Base-by-base conservation (phyloP, 1,140 invertebrate genomes). In the Zaprionus inermis region DNA sequence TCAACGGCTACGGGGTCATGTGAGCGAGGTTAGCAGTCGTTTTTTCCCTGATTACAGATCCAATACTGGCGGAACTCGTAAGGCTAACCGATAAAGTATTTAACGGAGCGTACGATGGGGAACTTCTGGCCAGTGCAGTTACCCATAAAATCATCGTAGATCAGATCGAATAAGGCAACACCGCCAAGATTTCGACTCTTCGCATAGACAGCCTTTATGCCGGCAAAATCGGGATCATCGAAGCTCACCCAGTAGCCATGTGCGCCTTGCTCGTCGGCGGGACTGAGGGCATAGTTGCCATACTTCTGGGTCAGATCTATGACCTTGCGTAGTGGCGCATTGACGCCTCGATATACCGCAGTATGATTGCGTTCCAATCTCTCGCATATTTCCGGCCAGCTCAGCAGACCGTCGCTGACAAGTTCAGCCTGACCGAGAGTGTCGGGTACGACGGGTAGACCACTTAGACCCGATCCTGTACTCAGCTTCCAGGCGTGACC, bases 211-310 rank as follows among this genome's bases (percentile, higher is more conserved):
- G 96, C 96, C 82, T 98, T 98, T 52, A 96, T 94, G 30, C 94
- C 95, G 24, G 97, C 95, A 10, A 97, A 97, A 64, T 97, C 96
- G 0, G 95, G 94, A 92, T 98, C 97, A 88, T 99, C 98, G 84
- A 96, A 98, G 55, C 96, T 96, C 0, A 98, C 95, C 98, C 98
- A 99, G 44, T 98, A 94, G 9, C 97, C 95, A 9, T 94, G 94
- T 3, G 95, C 93, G 1, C 93, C 94, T 11, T 93, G 94, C 5
- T 95, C 93, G 65, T 96, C 95, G 46, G 95, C 95, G 0, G 95
- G 88, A 73, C 95, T 94, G 89, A 94, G 95, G 0, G 95, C 96
- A 78, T 97, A 97, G 32, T 95, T 95, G 18, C 96, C 96, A 64
- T 95, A 95, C 72, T 95, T 95, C 76, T 96, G 96, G 30, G 94